Percentiles rank a stretch among this genome's conserved stretches.
Evolutionary conservation across 2,888 invertebrate species (phyloP).

Genomic region (Drosophila greeni): DNA sequence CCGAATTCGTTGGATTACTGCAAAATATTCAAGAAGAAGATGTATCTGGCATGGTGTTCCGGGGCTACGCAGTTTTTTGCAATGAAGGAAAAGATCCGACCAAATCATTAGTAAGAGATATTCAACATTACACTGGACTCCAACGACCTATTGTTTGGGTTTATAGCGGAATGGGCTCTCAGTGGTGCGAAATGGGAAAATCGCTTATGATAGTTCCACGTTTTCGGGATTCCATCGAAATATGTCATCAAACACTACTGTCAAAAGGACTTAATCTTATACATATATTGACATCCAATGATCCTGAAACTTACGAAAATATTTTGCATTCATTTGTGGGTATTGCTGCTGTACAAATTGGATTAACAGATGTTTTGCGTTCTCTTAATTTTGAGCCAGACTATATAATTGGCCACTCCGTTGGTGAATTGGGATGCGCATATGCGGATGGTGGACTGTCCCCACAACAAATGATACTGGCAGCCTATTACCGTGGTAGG

Average conservation of each 20-base stretch:
- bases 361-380: slow-evolving; percentile 82
- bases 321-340: slow-evolving; percentile 86
- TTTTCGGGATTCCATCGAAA: slow-evolving; percentile 85
- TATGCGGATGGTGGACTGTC: slow-evolving; percentile 96
- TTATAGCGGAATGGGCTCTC: slow-evolving; percentile 94
- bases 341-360: slow-evolving; percentile 85
- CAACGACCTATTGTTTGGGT: slow-evolving; percentile 90
- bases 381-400: slow-evolving; percentile 84
- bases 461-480: slow-evolving; percentile 90
- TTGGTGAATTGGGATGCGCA: slow-evolving; percentile 96
- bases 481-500: slow-evolving; percentile 90
- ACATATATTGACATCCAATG: slow-evolving; percentile 82
- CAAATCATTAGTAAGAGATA: slow-evolving; percentile 79
- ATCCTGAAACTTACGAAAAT: slow-evolving; percentile 83
- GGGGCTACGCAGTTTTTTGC: slow-evolving; percentile 84
- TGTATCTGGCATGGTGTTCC: slow-evolving; percentile 84
- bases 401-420: slow-evolving; percentile 92
- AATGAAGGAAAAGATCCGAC: slow-evolving; percentile 63
- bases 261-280: slow-evolving; percentile 83
- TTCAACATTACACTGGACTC: slow-evolving; percentile 82
- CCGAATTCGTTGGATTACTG: slow-evolving; percentile 82
- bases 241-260: slow-evolving; percentile 81
- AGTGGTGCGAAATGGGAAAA: slow-evolving; percentile 91
- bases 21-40: slow-evolving; percentile 82
- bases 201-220: slow-evolving; percentile 86